Conservation (phyloP, 2,797 vertebrate genomes). For the Ceryle rudis region DNA sequence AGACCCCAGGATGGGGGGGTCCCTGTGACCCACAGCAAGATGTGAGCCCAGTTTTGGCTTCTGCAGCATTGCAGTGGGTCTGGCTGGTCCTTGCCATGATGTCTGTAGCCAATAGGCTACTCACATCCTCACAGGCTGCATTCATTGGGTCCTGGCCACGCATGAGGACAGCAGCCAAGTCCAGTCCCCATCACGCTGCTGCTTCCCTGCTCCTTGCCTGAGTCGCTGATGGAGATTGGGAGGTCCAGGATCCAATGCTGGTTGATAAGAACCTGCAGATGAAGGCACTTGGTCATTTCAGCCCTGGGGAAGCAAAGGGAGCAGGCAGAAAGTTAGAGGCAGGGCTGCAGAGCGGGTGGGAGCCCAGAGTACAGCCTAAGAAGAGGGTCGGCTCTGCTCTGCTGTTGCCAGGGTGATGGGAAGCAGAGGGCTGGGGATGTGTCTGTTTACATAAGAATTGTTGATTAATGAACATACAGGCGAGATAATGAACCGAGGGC, state of each 20-base stretch:
- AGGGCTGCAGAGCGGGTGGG: not conserved
- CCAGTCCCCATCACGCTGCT: not conserved
- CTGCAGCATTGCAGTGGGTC: not conserved
- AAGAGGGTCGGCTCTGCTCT: not conserved
- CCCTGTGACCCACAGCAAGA: not conserved
- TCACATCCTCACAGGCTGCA: accelerated
- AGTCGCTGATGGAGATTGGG: not conserved
- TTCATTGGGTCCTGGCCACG: accelerated
- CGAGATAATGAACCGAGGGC: not conserved
- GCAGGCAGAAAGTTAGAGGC: not conserved
- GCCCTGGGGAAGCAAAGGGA: not conserved
- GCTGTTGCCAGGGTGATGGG: constrained; percentile 60
- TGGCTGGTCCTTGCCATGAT: not conserved
- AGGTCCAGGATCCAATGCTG: accelerated
- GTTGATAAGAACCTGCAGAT: not conserved
- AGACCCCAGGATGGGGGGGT: not conserved
- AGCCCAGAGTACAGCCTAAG: not conserved
- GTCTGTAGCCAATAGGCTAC: not conserved
- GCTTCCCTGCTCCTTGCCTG: not conserved
- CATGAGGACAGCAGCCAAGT: not conserved
- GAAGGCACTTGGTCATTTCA: not conserved
- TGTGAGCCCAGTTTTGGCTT: not conserved
- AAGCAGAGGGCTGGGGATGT: constrained; percentile 1
- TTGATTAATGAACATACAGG: constrained; percentile 53
- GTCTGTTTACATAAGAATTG: constrained; percentile 49